phyloP scores from a whole-genome alignment of 2,797 vertebrate species.

The Iguana delicatissima region DNA sequence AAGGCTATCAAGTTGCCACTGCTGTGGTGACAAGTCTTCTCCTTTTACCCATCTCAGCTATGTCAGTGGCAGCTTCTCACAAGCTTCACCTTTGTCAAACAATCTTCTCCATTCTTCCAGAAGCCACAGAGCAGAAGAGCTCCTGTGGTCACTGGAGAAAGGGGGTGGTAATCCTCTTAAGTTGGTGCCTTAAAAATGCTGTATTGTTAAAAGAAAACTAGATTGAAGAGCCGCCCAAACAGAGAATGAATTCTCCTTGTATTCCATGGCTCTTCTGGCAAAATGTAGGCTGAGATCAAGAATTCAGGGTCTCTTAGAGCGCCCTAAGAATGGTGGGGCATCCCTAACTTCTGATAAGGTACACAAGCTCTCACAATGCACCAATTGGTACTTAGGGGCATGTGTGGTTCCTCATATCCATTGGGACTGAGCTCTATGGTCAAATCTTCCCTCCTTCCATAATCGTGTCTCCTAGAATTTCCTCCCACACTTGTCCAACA shows the following conservation, averaged over 20 bases:
- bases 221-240: not conserved
- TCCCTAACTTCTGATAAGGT: not conserved
- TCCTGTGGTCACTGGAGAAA: not conserved
- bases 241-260: not conserved
- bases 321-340: too few species aligned
- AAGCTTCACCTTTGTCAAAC: not conserved
- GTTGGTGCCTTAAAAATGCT: not conserved
- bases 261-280: not conserved
- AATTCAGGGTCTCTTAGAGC: not conserved
- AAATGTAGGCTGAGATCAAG: not conserved
- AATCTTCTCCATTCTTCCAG: not conserved
- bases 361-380: not conserved
- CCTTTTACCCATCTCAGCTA: not conserved
- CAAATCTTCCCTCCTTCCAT: not conserved
- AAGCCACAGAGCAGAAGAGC: not conserved
- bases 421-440: not conserved
- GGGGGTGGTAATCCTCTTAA: not conserved
- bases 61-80: not conserved
- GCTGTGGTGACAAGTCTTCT: not conserved
- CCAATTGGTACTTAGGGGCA: too few species aligned
- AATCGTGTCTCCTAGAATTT: not conserved
- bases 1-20: too few species aligned
- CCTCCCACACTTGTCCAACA: not conserved
- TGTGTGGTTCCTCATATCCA: not conserved
- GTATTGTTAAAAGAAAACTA: not conserved